Evolutionary conservation across 1,140 invertebrate genomes (phyloP), one percentile per base, ranked within the genome.

Genomic region (Whitmania pigra): DNA sequence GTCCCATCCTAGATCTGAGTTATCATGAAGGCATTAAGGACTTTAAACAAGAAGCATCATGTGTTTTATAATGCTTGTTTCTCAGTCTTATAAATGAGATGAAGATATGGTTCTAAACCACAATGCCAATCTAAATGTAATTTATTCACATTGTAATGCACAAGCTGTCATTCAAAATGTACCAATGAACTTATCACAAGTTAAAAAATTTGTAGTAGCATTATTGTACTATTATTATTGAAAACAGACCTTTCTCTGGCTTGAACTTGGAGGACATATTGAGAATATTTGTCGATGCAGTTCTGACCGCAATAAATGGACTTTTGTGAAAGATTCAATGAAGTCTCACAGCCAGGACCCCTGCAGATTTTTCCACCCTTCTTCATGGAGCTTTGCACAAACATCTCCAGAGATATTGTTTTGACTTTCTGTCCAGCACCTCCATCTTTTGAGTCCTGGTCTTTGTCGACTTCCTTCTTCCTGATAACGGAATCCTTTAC

Each of bases 261-360:
- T 17, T 81, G 68, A 0, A 79, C 57, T 36, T 77, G 82, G 11
- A 89, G 79, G 0, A 88, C 88, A 73, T 88, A 88, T 76, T 89
- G 87, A 0, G 90, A 90, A 83, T 94, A 90, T 74, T 88, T 88
- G 55, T 89, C 83, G 76, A 94, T 92, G 78, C 93, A 95, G 17
- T 86, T 85, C 77, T 92, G 89, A 75, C 90, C 90, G 78, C 93
- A 96, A 81, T 93, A 95, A 15, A 85, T 77, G 17, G 82, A 93
- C 88, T 69, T 88, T 22, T 69, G 57, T 15, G 22, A 25, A 63
- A 31, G 29, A 31, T 22, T 22, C 57, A 63, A 7, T 22, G 57
- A 31, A 15, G 22, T 63, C 20, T 63, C 57, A 63, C 57, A 63
- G 11, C 57, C 57, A 63, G 57, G 57, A 25, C 57, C 57, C 17